These are phyloP conservation scores for Smutsia temminckii DNA, from an alignment of 2,797 vertebrate genomes.

Conservation along the genomic window DNA sequence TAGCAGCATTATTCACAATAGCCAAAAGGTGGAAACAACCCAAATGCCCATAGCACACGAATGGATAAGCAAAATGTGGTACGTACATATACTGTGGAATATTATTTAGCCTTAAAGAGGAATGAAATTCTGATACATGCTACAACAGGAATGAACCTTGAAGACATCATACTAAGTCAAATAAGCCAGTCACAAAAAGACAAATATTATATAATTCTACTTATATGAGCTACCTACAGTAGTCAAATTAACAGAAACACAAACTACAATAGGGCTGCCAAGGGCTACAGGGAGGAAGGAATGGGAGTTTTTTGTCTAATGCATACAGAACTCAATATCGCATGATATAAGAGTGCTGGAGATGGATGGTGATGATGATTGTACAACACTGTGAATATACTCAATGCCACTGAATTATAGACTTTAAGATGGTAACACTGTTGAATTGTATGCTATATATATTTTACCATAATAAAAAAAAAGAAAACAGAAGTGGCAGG, in stretches of 20 bases:
- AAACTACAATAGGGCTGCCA: not conserved
- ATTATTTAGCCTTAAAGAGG: not conserved
- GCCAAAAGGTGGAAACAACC: not conserved
- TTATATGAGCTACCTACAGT: not conserved
- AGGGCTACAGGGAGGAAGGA: accelerated
- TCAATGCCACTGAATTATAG: not conserved
- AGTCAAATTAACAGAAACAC: not conserved
- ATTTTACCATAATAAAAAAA: not conserved
- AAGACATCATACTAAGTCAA: not conserved
- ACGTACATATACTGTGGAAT: not conserved
- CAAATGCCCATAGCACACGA: not conserved
- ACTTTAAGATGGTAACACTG: not conserved
- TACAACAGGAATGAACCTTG: not conserved
- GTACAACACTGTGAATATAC: not conserved
- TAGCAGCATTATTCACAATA: not conserved
- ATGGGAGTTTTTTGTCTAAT: not conserved
- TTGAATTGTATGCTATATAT: not conserved
- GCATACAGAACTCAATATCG: not conserved
- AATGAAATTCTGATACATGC: not conserved
- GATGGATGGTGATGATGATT: not conserved
- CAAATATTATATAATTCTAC: not conserved
- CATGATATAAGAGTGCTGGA: not conserved
- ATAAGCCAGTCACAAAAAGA: not conserved
- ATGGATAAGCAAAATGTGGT: not conserved
- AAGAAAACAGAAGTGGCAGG: not conserved